Evolutionary conservation across 2,888 invertebrate species (phyloP).

Genomic region (Andrena marginata): DNA sequence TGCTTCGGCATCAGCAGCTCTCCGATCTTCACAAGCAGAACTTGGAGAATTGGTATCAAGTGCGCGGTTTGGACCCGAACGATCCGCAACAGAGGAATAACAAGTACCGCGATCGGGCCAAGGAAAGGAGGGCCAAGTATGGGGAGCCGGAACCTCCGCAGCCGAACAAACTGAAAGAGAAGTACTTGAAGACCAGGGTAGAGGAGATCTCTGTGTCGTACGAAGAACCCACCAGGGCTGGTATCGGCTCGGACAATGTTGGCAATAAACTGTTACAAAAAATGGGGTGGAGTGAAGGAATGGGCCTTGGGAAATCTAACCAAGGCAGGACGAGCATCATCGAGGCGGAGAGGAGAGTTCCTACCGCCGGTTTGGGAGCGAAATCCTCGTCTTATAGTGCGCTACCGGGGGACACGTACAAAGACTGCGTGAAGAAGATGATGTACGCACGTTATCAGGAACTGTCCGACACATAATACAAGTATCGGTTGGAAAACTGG

Average conservation of each 20-base stretch:
- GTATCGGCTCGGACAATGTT: slow-evolving; percentile 95
- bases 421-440: slow-evolving; percentile 95
- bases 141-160: slow-evolving; percentile 94
- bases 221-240: slow-evolving; percentile 88
- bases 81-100: slow-evolving; percentile 85
- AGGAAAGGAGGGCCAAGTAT: slow-evolving; percentile 97
- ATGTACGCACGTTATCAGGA: slow-evolving; percentile 96
- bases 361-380: slow-evolving; percentile 94
- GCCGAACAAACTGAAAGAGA: slow-evolving; percentile 90
- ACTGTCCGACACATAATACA: slow-evolving; percentile 87
- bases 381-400: slow-evolving; percentile 92
- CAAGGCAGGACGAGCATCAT: slow-evolving; percentile 97
- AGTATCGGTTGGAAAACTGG: slow-evolving; percentile 48
- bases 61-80: slow-evolving; percentile 85
- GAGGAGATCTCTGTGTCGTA: slow-evolving; percentile 84
- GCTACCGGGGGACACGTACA: slow-evolving; percentile 93
- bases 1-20: slow-evolving; percentile 95
- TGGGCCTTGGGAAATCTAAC: slow-evolving; percentile 96
- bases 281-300: slow-evolving; percentile 99
- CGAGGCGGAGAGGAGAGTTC: slow-evolving; percentile 88
- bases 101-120: slow-evolving; percentile 96
- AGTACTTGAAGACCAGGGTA: slow-evolving; percentile 88
- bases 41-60: slow-evolving; percentile 87
- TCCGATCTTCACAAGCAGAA: slow-evolving; percentile 98
- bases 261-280: slow-evolving; percentile 98